A percentile compares a stretch with the other conserved stretches of the same genome.
Conservation (phyloP, 2,113 vertebrate species). For the Motacilla tschutschensis region DNA sequence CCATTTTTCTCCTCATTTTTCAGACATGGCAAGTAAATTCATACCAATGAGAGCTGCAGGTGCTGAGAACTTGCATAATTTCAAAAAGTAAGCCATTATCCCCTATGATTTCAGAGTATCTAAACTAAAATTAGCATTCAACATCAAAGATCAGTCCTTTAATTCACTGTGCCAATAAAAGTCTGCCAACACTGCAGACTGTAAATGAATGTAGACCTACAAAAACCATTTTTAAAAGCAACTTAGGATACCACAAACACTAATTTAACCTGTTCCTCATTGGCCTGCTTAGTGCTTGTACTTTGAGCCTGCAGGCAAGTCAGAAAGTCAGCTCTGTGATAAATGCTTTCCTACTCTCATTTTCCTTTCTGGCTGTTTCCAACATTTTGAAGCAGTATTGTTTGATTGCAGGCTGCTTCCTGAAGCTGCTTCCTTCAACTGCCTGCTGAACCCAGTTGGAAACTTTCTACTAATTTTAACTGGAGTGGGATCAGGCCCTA, state of each 20-base stretch:
- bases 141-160: not conserved
- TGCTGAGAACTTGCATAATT: not conserved
- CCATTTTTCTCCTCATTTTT: not conserved
- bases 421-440: conserved; percentile 14
- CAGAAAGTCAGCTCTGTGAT: conserved; percentile 3
- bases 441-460: not conserved
- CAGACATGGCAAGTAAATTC: not conserved
- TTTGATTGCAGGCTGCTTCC: conserved; percentile 18
- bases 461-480: conserved; percentile 4
- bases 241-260: not conserved
- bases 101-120: not conserved
- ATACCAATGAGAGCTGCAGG: not conserved
- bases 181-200: not conserved
- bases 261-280: not conserved
- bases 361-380: not conserved
- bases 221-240: not conserved
- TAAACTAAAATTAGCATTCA: conserved; percentile 1
- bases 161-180: not conserved
- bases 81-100: not conserved
- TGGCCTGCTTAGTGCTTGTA: not conserved
- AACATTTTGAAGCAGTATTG: conserved; percentile 18
- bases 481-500: conserved; percentile 1
- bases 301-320: not conserved
- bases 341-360: conserved; percentile 24
- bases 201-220: not conserved